phyloP scores from a whole-genome alignment of 2,888 invertebrate species.

The Heterodera filipjevi region DNA sequence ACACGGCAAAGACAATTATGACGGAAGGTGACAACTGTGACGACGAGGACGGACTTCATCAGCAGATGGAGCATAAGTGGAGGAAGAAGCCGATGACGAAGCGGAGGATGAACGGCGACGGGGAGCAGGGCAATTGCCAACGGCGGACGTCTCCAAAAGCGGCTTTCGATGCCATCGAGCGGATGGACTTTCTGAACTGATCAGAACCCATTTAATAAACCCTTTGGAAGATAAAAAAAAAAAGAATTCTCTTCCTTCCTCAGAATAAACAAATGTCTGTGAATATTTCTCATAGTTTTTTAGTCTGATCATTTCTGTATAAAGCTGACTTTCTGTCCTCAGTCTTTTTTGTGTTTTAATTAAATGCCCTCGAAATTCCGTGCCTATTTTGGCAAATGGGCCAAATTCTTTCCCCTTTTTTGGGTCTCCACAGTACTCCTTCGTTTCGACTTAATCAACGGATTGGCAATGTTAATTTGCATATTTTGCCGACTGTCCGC shows the following conservation, averaged over 20 bases:
- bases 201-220: too few relatives aligned
- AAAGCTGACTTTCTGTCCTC: too few relatives aligned
- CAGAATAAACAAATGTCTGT: too few relatives aligned
- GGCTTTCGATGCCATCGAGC: not conserved
- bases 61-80: not conserved
- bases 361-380: not conserved
- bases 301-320: not conserved
- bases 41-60: not conserved
- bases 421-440: not conserved
- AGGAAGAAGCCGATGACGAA: not conserved
- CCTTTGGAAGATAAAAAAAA: too few relatives aligned
- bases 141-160: not conserved
- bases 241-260: too few relatives aligned
- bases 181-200: not conserved
- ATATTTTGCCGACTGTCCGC: not conserved
- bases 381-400: not conserved
- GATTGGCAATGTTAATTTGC: slow-evolving; percentile 1
- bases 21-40: not conserved
- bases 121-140: not conserved
- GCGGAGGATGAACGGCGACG: not conserved
- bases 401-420: not conserved
- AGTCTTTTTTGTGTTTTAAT: too few relatives aligned
- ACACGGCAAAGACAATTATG: not conserved
- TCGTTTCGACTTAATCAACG: not conserved
- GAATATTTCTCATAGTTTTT: not conserved